Base-by-base conservation (phyloP, 2,888 invertebrate genomes). In the Amphimallon solstitiale region DNA sequence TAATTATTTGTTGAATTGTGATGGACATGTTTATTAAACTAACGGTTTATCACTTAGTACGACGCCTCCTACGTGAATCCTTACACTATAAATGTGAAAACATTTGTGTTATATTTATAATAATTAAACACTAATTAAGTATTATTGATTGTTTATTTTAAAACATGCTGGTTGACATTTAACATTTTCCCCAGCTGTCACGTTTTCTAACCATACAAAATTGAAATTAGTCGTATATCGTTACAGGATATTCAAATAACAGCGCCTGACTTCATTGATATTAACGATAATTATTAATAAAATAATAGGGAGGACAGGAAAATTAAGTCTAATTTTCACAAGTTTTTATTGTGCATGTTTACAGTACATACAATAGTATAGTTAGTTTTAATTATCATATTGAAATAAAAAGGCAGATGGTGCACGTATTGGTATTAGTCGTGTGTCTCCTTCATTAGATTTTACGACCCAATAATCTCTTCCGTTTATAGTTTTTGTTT, bases 1-100 rank as follows among this genome's bases (percentile, higher is more conserved):
- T 87, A 84, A 95, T 91, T 78, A 95, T 93, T 86, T 95, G 93
- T 83, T 94, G 93, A 81, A 95, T 90, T 74, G 93, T 93, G 83
- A 95, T 87, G 81, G 93, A 91, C 93, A 93, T 93, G 86, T 87
- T 71, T 64, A 64, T 64, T 64, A 64, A 54, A 21, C 43, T 64
- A 64, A 46, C 54, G 35, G 49, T 51, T 37, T 43, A 14, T 45
- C 43, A 15, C n/a, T 4, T 23, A 1, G 29, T 29, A 43, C 29
- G 15, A 29, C 38, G 56, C 23, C 21, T 40, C 12, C 2, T n/a
- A 14, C 40, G 10, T 5, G 23, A 7, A 29, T 10, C 43, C 43
- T 43, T 23, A 43, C 15, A 40, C 29, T 2, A 14, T 4, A 29
- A 12, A 29, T 34, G 23, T 29, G 15, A 15, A 14, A 59, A 45